Percentiles rank a stretch among this genome's conserved stretches.
Conservation (phyloP, 2,888 invertebrate genomes). For the Synanthedon andrenaeformis region DNA sequence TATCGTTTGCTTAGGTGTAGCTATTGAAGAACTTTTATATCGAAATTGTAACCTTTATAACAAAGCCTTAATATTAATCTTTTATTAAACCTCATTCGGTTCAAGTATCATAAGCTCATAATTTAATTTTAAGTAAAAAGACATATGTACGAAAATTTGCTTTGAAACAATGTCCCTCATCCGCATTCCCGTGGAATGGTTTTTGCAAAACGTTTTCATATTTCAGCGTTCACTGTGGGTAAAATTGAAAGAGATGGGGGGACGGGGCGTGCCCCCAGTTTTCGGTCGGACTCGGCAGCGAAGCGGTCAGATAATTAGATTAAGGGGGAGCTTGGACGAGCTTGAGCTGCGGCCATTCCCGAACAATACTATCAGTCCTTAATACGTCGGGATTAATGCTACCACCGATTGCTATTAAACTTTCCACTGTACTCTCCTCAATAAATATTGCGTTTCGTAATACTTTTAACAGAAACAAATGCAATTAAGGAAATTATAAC, state of each 20-base stretch:
- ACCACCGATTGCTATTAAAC: slow-evolving; percentile 20
- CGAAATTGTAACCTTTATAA: no score
- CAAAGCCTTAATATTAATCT: no score
- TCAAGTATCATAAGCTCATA: no score
- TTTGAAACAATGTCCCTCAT: no score
- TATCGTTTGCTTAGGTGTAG: no score
- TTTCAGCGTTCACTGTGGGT: slow-evolving; percentile 29
- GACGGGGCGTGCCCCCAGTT: neutral
- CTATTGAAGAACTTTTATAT: no score
- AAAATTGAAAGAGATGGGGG: neutral
- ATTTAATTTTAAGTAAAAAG: no score
- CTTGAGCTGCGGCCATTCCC: slow-evolving; percentile 36
- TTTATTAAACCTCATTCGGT: no score
- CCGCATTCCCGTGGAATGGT: slow-evolving; percentile 22
- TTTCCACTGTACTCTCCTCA: neutral
- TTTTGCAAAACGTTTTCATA: slow-evolving; percentile 40
- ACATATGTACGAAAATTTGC: no score
- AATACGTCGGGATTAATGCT: slow-evolving; percentile 41
- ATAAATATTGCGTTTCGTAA: no score
- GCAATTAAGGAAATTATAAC: no score
- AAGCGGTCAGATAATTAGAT: slow-evolving; percentile 64
- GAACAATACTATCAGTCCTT: slow-evolving; percentile 51
- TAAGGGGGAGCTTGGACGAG: slow-evolving; percentile 41
- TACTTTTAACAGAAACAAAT: no score
- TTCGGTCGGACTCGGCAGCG: slow-evolving; percentile 36